Percentiles rank a stretch among this genome's conserved stretches.
These are phyloP conservation scores for Pocillopora grandis DNA, from an alignment of 92 coral and sea anemone genomes.

Conservation along the genomic window DNA sequence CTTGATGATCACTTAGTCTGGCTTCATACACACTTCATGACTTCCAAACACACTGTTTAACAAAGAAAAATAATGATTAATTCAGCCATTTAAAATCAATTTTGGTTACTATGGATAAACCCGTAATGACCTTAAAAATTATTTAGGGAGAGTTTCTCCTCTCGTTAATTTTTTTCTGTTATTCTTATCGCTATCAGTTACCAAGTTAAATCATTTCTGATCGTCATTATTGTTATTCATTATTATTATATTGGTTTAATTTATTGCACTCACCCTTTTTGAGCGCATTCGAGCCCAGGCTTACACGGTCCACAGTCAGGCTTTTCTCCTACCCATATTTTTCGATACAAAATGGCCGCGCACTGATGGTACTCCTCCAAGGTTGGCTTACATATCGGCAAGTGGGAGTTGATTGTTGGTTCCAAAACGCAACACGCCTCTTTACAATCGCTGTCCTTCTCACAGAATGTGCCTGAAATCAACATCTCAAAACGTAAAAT, in stretches of 20 bases:
- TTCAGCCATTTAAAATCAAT: neutral
- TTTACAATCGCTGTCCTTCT: slow-evolving; percentile 78
- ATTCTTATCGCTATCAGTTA: too few species aligned
- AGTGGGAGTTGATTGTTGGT: slow-evolving; percentile 74
- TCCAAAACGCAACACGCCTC: slow-evolving; percentile 83
- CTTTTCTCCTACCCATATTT: slow-evolving; percentile 86
- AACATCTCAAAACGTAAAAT: neutral
- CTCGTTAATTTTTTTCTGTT: too few species aligned
- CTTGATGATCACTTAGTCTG: slow-evolving; percentile 1
- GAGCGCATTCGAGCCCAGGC: slow-evolving; percentile 80
- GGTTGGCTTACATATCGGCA: slow-evolving; percentile 74
- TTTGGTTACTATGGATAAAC: too few species aligned
- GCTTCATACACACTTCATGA: slow-evolving; percentile 76
- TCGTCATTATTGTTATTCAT: too few species aligned
- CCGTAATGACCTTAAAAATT: too few species aligned
- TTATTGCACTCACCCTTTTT: slow-evolving; percentile 66
- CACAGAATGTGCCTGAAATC: slow-evolving; percentile 77
- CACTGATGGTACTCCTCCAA: slow-evolving; percentile 85
- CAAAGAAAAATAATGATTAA: neutral
- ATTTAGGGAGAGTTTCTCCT: too few species aligned
- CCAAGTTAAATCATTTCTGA: too few species aligned
- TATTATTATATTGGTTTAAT: neutral
- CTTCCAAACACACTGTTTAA: slow-evolving; percentile 59
- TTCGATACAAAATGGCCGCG: slow-evolving; percentile 73
- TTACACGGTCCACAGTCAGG: slow-evolving; percentile 87